Evolutionary conservation across 1,140 invertebrate genomes (phyloP), one percentile per base, ranked within the genome.

Genomic region (Sinonovacula constricta): DNA sequence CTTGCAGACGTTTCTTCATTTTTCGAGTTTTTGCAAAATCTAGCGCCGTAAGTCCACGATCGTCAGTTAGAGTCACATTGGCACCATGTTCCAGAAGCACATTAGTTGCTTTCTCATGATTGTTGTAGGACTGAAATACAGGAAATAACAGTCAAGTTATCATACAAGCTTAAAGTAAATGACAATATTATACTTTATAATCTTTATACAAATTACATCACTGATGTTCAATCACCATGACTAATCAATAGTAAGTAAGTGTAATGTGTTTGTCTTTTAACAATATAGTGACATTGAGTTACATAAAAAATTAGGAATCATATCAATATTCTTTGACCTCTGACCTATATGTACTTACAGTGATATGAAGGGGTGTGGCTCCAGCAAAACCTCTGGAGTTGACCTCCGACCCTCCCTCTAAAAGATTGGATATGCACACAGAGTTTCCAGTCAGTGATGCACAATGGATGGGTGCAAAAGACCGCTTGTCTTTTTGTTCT

Each of bases 361-460:
- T 86, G 26, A 90, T 85, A 80, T 91, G 90, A 4, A 91, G 83
- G 5, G 90, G 89, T 49, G 90, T 90, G 7, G 87, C 76, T 28
- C 90, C 90, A 79, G 84, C 86, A 84, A 88, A 90, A 1, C 88
- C 90, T 57, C 85, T 72, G 56, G 77, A 81, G 76, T 91, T 91
- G 34, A 88, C 88, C 70, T 87, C 79, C 56, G 88, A 88, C 15
- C 89, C 89, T 14, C 87, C 85, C 24, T 87, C 85, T 14, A 89
- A 56, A 59, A 91, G 75, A 0, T 81, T 81, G 33, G 79, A 77
- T 0, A 89, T 57, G 33, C 86, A 85, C 7, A 82, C 81, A 28
- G 83, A 82, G 76, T 88, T 91, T 0, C 89, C 90, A 33, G 81
- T 83, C 75, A 90, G 84, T 0, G 88, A 88, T 3, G 90, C 90